phyloP scores from a whole-genome alignment of 2,888 invertebrate genomes.

The Tetranychus piercei region DNA sequence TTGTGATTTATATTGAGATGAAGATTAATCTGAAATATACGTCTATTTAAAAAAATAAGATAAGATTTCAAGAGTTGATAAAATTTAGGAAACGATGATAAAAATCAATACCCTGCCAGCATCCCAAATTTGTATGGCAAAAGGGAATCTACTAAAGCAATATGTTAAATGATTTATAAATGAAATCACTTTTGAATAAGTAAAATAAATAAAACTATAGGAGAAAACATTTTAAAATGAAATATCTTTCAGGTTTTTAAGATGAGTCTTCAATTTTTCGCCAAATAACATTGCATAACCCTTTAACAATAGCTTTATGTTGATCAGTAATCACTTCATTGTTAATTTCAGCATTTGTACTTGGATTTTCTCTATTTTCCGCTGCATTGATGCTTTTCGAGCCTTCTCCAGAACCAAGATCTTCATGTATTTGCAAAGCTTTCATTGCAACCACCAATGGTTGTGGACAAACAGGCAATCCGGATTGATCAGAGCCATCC shows the following conservation, averaged over 20 bases:
- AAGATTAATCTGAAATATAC: too few relatives aligned
- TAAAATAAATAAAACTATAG: not conserved
- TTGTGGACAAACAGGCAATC: not conserved
- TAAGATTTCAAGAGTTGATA: too few relatives aligned
- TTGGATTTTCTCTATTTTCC: not conserved
- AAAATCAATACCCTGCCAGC: not conserved
- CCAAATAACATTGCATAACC: slow-evolving; percentile 13
- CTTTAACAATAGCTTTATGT: slow-evolving; percentile 8
- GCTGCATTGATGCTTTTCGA: not conserved
- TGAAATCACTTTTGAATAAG: not conserved
- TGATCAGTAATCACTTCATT: slow-evolving; percentile 6
- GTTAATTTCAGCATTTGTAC: not conserved
- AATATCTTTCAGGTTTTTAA: not conserved
- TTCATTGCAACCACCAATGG: slow-evolving; percentile 9
- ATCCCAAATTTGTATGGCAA: not conserved
- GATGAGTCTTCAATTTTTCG: slow-evolving; percentile 11
- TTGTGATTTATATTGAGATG: too few relatives aligned
- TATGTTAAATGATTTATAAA: not conserved
- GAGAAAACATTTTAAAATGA: not conserved
- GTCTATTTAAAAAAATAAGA: too few relatives aligned
- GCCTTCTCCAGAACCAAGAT: not conserved
- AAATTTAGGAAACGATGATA: not conserved
- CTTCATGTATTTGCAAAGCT: slow-evolving; percentile 8
- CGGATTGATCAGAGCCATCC: not conserved
- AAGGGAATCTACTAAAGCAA: not conserved